A percentile compares a stretch with the other conserved stretches of the same genome.
Evolutionary conservation across 2,113 vertebrate genomes (phyloP).

Genomic region (Antechinus flavipes): DNA sequence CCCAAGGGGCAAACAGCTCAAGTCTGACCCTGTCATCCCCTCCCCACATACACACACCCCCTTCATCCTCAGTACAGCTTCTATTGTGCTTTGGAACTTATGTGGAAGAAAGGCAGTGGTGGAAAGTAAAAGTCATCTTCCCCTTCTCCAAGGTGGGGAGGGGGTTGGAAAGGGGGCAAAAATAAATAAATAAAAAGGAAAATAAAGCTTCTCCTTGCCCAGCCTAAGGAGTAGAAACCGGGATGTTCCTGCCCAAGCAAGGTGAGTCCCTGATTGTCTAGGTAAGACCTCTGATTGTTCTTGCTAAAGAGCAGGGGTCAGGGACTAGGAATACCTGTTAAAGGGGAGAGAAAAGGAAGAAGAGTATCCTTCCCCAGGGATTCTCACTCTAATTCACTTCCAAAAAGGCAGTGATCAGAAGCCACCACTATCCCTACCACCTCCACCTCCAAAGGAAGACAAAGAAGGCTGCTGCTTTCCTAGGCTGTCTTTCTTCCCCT

Average conservation of each 20-base stretch:
- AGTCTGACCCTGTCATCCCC: background rate
- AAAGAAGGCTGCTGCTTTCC: background rate
- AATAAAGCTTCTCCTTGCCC: background rate
- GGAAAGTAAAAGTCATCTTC: background rate
- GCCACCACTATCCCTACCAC: background rate
- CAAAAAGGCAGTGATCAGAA: background rate
- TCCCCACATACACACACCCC: too few species aligned
- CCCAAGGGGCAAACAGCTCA: background rate
- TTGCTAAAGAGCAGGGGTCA: background rate
- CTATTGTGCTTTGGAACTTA: background rate
- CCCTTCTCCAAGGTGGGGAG: background rate
- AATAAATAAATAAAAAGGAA: background rate
- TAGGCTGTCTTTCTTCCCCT: background rate
- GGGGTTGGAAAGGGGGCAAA: too few species aligned
- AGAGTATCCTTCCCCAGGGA: background rate
- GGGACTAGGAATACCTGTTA: background rate
- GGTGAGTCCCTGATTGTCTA: background rate
- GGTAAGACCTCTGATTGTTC: background rate
- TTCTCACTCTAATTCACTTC: background rate
- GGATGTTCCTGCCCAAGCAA: background rate
- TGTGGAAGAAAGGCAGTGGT: background rate
- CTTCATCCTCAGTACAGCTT: background rate
- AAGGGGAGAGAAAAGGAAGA: background rate
- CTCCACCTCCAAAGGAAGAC: background rate
- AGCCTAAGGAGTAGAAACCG: background rate